Percentiles rank a stretch among this genome's conserved stretches.
phyloP scores from a whole-genome alignment of 2,888 invertebrate species.

The Ptychoptera albimana region DNA sequence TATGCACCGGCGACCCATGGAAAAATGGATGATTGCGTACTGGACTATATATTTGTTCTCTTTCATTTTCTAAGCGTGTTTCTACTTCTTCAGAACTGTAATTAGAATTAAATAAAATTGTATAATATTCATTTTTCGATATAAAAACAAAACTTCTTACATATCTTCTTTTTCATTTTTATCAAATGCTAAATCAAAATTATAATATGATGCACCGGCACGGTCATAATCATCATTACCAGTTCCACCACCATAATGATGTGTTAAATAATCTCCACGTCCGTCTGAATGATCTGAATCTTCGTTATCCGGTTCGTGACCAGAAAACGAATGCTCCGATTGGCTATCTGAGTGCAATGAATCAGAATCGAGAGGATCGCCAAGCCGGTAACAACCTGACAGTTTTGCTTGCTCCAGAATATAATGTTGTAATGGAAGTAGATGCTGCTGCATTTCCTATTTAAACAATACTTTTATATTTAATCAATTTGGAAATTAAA shows the following conservation, averaged over 20 bases:
- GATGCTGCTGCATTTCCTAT: conserved; percentile 47
- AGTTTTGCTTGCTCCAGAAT: conserved; percentile 69
- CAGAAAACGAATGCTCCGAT: conserved; percentile 45
- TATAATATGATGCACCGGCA: conserved; percentile 43
- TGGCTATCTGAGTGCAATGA: conserved; percentile 66
- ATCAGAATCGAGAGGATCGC: conserved; percentile 52
- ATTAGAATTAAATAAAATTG: conserved; percentile 3
- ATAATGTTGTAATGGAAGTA: conserved; percentile 73
- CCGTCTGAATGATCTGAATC: conserved; percentile 57
- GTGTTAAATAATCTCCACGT: conserved; percentile 43
- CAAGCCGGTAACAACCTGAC: conserved; percentile 50
- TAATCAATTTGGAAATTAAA: neutral
- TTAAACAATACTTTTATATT: neutral
- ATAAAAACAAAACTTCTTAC: conserved; percentile 15
- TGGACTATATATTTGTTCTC: conserved; percentile 16
- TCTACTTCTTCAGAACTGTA: conserved; percentile 32
- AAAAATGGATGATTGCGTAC: conserved; percentile 15
- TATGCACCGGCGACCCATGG: conserved; percentile 11
- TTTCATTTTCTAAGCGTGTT: conserved; percentile 25
- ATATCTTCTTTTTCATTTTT: conserved; percentile 34
- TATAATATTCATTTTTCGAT: conserved; percentile 2
- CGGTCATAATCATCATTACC: conserved; percentile 23
- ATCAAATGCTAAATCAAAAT: conserved; percentile 42
- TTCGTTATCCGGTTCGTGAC: conserved; percentile 61
- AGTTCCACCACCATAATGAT: conserved; percentile 32